phyloP scores from a whole-genome alignment of 2,888 invertebrate species.

The Chirona hameri region DNA sequence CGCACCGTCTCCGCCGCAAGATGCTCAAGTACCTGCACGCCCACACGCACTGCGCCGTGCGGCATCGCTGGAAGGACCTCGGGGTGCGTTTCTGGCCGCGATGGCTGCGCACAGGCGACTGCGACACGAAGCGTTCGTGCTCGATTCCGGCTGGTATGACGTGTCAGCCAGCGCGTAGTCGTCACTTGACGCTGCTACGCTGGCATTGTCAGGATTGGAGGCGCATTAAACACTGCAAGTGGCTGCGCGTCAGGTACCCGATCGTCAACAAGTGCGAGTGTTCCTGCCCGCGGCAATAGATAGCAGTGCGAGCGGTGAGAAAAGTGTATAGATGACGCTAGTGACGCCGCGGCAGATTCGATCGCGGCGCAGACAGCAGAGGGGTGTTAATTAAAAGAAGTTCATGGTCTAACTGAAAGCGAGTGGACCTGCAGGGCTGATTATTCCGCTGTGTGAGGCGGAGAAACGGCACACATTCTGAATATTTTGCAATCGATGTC shows the following conservation, averaged over 20 bases:
- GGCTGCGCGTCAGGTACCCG: slow-evolving; percentile 55
- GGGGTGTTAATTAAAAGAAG: too few relatives aligned
- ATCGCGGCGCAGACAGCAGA: too few relatives aligned
- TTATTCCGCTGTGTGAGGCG: too few relatives aligned
- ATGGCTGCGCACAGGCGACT: slow-evolving; percentile 54
- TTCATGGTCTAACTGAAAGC: too few relatives aligned
- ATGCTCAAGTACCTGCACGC: slow-evolving; percentile 54
- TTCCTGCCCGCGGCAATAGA: slow-evolving; percentile 45
- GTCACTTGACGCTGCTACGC: slow-evolving; percentile 50
- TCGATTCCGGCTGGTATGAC: slow-evolving; percentile 57
- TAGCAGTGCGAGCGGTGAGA: background rate
- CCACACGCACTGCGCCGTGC: slow-evolving; percentile 51
- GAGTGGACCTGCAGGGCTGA: too few relatives aligned
- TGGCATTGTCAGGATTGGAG: slow-evolving; percentile 51
- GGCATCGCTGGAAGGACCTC: slow-evolving; percentile 54
- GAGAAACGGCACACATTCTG: too few relatives aligned
- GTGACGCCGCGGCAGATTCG: background rate
- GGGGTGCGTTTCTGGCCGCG: slow-evolving; percentile 57
- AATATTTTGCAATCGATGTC: too few relatives aligned
- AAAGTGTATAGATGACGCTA: background rate
- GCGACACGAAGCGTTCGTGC: slow-evolving; percentile 52
- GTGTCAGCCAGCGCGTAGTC: slow-evolving; percentile 49
- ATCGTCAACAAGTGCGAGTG: slow-evolving; percentile 54
- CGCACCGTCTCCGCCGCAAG: slow-evolving; percentile 48
- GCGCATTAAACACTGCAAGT: slow-evolving; percentile 48